phyloP scores from a whole-genome alignment of 2,888 invertebrate species.

The Lymantria monacha region DNA sequence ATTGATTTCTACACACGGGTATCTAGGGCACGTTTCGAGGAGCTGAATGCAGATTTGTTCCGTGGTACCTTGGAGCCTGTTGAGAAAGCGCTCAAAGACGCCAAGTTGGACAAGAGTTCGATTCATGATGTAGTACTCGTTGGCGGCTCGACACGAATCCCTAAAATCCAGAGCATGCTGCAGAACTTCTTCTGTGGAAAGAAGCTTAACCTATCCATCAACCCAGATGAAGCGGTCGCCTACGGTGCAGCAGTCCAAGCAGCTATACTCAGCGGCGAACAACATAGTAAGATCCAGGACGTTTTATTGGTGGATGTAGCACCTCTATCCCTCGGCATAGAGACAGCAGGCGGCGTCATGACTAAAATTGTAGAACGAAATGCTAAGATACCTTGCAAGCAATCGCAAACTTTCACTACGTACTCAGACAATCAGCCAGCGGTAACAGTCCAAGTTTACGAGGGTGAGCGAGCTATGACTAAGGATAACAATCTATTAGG shows the following conservation, averaged over 20 bases:
- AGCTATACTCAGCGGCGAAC: constrained; percentile 87
- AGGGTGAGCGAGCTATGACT: constrained; percentile 79
- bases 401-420: constrained; percentile 89
- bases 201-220: constrained; percentile 80
- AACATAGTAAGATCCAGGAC: constrained; percentile 88
- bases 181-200: no score
- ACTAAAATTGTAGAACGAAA: constrained; percentile 88
- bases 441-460: constrained; percentile 88
- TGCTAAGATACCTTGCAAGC: constrained; percentile 87
- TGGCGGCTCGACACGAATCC: constrained; percentile 91
- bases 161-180: constrained; percentile 88
- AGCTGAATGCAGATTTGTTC: constrained; percentile 87
- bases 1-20: constrained; percentile 86
- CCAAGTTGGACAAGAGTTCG: constrained; percentile 88
- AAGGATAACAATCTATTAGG: constrained; percentile 85
- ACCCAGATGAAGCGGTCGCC: constrained; percentile 91
- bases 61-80: constrained; percentile 64
- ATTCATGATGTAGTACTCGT: constrained; percentile 92
- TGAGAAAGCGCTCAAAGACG: constrained; percentile 87
- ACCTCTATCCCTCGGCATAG: constrained; percentile 87
- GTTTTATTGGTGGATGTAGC: constrained; percentile 82
- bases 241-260: constrained; percentile 90
- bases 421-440: constrained; percentile 91
- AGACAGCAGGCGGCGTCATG: constrained; percentile 93
- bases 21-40: constrained; percentile 89